Base-by-base conservation (phyloP, 1,140 invertebrate species). In the Melitaea cinxia region DNA sequence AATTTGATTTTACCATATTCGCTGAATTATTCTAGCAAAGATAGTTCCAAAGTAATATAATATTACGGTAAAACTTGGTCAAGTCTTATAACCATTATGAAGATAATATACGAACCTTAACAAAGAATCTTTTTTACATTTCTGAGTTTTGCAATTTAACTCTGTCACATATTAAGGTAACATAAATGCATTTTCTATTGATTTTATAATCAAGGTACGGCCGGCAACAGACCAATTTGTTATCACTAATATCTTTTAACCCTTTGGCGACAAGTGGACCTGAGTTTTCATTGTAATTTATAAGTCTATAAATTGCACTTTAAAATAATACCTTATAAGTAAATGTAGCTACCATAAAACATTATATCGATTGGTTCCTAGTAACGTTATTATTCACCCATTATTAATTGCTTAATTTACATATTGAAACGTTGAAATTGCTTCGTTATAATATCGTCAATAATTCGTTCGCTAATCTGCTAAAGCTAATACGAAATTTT, bases 391-490 rank as follows among this genome's bases (percentile, higher is more conserved):
- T 33, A 10, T 10, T 33, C 17, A 0, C 6, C 30, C 28, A 28
- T 56, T 57, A 64, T 64, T 35, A 64, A 64, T 53, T 56, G 39
- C 21, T 56, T 64, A 37, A 64, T 64, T 64, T 56, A 53, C 61
- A 64, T 64, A 55, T 64, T 64, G 33, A 33, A 64, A 55, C 45
- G 47, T 35, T 64, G 53, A 56, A 39, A 64, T 64, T 42, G 37
- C n/a, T 49, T 56, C 61, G 42, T 64, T 64, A 49, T 26, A 37
- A 24, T 37, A 50, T 64, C 53, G 35, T 56, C 42, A 19, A 56
- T 64, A 64, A 64, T 64, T 64, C 39, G 42, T 30, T 28, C 37
- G 42, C 45, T 64, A 55, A 56, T 49, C 45, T 28, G 19, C 39
- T 33, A n/a, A n/a, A n/a, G n/a, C n/a, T n/a, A n/a, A n/a, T n/a